Evolutionary conservation across 2,888 invertebrate species (phyloP).

Genomic region (Leucozona laternaria): DNA sequence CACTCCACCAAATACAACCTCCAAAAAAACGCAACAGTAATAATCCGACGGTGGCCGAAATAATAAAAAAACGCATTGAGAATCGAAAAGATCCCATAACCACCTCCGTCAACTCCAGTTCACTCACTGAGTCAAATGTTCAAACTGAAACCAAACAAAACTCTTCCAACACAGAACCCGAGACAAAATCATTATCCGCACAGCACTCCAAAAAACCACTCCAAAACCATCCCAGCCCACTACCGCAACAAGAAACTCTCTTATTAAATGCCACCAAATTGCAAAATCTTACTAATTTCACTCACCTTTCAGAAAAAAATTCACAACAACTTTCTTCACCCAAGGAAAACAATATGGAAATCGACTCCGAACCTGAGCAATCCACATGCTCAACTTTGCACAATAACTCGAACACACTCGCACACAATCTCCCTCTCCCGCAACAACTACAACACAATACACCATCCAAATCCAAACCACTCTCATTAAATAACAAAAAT

Average conservation of each 20-base stretch:
- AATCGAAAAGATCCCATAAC: neutral
- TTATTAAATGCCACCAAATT: too few species aligned
- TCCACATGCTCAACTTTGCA: neutral
- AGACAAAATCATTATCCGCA: neutral
- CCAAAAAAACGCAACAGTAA: too few species aligned
- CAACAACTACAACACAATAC: neutral
- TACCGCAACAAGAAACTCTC: neutral
- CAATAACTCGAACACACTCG: neutral
- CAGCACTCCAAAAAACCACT: neutral
- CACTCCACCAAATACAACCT: too few species aligned
- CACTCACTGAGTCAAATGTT: neutral
- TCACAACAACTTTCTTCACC: neutral
- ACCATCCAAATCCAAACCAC: neutral
- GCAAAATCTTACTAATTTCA: neutral
- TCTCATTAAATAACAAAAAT: neutral
- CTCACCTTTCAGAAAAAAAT: neutral
- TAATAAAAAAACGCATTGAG: constrained; percentile 21
- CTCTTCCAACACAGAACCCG: neutral
- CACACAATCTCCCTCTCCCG: neutral
- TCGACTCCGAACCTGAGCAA: neutral
- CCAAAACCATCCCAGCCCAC: neutral
- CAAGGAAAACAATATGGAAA: neutral
- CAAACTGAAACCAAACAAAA: too few species aligned
- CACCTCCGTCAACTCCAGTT: neutral
- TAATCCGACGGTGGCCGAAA: too few species aligned